phyloP scores from a whole-genome alignment of 2,797 vertebrate genomes.

The Cynodonichthys magdalenae region DNA sequence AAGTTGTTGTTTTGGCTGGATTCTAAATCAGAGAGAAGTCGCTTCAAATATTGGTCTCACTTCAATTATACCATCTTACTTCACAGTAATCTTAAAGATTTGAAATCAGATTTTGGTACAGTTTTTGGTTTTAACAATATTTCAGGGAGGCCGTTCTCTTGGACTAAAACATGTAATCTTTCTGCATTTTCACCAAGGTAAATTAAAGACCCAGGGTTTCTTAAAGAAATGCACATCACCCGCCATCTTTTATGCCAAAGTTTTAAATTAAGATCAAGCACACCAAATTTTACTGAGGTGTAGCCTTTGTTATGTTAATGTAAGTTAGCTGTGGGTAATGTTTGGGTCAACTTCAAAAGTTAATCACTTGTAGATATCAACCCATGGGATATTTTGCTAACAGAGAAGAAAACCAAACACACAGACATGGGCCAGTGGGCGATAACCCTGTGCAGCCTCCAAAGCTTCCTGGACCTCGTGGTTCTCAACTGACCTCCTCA shows the following conservation, averaged over 20 bases:
- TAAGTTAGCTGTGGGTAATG: too few relatives aligned
- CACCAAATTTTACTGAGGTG: too few relatives aligned
- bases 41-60: not conserved
- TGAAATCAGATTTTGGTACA: not conserved
- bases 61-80: not conserved
- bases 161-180: constrained; percentile 22
- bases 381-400: too few relatives aligned
- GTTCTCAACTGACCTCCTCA: constrained; percentile 31
- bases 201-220: not conserved
- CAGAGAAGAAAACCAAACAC: too few relatives aligned
- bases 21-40: constrained; percentile 2
- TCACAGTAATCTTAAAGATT: not conserved
- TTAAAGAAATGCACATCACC: too few relatives aligned
- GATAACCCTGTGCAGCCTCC: constrained; percentile 1
- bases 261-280: too few relatives aligned
- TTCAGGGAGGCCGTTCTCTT: constrained; percentile 5
- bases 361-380: too few relatives aligned
- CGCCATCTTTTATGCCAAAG: too few relatives aligned
- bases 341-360: too few relatives aligned
- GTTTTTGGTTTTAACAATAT: not conserved
- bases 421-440: too few relatives aligned
- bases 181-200: constrained; percentile 9
- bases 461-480: constrained; percentile 29
- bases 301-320: too few relatives aligned
- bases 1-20: not conserved